These are phyloP conservation scores for Carassius carassius DNA, from an alignment of 2,113 vertebrate species.

Conservation along the genomic window DNA sequence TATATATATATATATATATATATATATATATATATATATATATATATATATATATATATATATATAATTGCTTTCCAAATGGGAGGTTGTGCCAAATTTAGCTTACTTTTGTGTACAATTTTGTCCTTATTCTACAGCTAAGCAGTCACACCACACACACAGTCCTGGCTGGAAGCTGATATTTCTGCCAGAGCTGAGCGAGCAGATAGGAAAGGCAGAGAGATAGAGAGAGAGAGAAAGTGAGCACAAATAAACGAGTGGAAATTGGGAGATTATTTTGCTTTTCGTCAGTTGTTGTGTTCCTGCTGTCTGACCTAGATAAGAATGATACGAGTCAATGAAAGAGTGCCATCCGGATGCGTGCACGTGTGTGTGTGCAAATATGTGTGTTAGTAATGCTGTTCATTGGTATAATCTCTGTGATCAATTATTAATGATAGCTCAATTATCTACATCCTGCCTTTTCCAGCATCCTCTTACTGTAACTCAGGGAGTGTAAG, in stretches of 20 bases:
- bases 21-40: too few relatives aligned
- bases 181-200: conserved; percentile 13
- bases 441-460: conserved; percentile 50
- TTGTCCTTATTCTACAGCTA: not conserved
- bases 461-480: conserved; percentile 26
- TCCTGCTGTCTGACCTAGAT: conserved; percentile 39
- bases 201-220: not conserved
- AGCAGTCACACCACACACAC: conserved; percentile 17
- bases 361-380: conserved; percentile 31
- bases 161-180: not conserved
- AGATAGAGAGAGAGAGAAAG: not conserved
- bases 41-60: not conserved
- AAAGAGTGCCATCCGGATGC: conserved; percentile 5
- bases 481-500: conserved; percentile 27
- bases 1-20: too few relatives aligned
- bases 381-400: conserved; percentile 40
- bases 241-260: not conserved
- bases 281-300: conserved; percentile 21
- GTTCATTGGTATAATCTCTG: conserved; percentile 44
- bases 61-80: not conserved
- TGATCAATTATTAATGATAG: conserved; percentile 51
- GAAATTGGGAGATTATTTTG: conserved; percentile 30
- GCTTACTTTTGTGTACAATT: not conserved
- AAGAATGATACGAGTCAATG: conserved; percentile 28
- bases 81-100: not conserved